These are phyloP conservation scores for Azorinus chamasolen DNA, from an alignment of 2,888 invertebrate species.

Conservation along the genomic window DNA sequence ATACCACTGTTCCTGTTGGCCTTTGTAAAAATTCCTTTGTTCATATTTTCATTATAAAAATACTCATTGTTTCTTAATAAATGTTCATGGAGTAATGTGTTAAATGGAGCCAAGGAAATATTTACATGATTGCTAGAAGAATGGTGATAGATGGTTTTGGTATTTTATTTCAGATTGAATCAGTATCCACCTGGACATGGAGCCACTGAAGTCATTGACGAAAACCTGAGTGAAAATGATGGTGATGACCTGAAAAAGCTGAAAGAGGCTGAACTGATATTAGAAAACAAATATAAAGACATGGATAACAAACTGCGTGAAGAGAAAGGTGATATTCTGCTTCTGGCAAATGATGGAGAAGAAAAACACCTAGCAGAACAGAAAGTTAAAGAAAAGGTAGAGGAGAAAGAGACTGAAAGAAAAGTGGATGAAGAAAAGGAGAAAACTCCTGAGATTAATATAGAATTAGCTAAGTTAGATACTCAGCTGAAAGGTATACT, in stretches of 20 bases:
- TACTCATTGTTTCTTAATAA: too few relatives aligned
- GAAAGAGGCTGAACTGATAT: constrained; percentile 71
- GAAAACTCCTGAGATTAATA: constrained; percentile 41
- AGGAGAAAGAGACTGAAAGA: constrained; percentile 55
- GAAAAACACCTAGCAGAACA: constrained; percentile 80
- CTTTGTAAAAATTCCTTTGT: too few relatives aligned
- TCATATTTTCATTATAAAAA: too few relatives aligned
- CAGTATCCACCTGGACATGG: constrained; percentile 77
- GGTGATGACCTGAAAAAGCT: constrained; percentile 78
- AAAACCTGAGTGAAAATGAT: constrained; percentile 81
- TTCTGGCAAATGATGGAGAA: constrained; percentile 68
- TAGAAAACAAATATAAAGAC: constrained; percentile 75
- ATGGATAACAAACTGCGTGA: constrained; percentile 80
- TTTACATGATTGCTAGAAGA: too few relatives aligned
- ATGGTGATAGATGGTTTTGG: too few relatives aligned
- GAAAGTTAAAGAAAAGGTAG: constrained; percentile 73
- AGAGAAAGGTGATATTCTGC: constrained; percentile 74
- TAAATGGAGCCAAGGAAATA: too few relatives aligned
- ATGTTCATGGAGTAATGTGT: too few relatives aligned
- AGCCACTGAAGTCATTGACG: constrained; percentile 84
- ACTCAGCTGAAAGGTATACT: constrained; percentile 64
- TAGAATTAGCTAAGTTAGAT: constrained; percentile 56
- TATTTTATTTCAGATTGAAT: constrained; percentile 67
- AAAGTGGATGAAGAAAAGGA: constrained; percentile 51
- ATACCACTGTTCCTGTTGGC: too few relatives aligned